Conservation (phyloP, 2,888 invertebrate genomes). For the Apocheima hispidaria region DNA sequence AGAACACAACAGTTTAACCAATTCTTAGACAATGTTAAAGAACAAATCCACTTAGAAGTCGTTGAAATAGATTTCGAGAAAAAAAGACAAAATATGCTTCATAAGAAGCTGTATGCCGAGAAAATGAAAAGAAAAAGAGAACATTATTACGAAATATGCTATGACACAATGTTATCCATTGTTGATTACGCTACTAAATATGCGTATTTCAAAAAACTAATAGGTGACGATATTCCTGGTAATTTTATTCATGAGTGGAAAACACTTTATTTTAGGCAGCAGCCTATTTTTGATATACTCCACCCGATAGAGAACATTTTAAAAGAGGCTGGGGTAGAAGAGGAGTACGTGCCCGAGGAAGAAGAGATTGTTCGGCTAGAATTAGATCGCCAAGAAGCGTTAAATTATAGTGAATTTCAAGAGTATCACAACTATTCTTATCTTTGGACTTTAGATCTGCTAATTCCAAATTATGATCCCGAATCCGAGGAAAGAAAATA, state of each 20-base stretch:
- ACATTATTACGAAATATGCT: slow-evolving; percentile 81
- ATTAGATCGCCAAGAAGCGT: slow-evolving; percentile 79
- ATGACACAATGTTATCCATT: slow-evolving; percentile 82
- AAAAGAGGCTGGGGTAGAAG: slow-evolving; percentile 61
- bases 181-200: slow-evolving; percentile 84
- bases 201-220: slow-evolving; percentile 76
- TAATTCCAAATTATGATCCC: slow-evolving; percentile 73
- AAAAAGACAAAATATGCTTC: slow-evolving; percentile 80
- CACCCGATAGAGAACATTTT: slow-evolving; percentile 73
- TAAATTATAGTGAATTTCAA: slow-evolving; percentile 85
- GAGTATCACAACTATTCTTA: slow-evolving; percentile 83
- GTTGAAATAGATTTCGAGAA: slow-evolving; percentile 84
- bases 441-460: slow-evolving; percentile 83
- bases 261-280: slow-evolving; percentile 81
- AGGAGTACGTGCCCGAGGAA: slow-evolving; percentile 59
- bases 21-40: slow-evolving; percentile 74
- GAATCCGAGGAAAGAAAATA: slow-evolving; percentile 75
- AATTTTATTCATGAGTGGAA: slow-evolving; percentile 85
- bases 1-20: slow-evolving; percentile 80
- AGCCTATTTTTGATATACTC: slow-evolving; percentile 83
- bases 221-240: slow-evolving; percentile 76
- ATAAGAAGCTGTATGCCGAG: slow-evolving; percentile 82
- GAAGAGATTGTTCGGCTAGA: slow-evolving; percentile 80
- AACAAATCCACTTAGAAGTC: slow-evolving; percentile 75
- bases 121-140: slow-evolving; percentile 80